Percentiles rank a stretch among this genome's conserved stretches.
Evolutionary conservation across 2,797 vertebrate species (phyloP).

Genomic region (Balearica regulorum): DNA sequence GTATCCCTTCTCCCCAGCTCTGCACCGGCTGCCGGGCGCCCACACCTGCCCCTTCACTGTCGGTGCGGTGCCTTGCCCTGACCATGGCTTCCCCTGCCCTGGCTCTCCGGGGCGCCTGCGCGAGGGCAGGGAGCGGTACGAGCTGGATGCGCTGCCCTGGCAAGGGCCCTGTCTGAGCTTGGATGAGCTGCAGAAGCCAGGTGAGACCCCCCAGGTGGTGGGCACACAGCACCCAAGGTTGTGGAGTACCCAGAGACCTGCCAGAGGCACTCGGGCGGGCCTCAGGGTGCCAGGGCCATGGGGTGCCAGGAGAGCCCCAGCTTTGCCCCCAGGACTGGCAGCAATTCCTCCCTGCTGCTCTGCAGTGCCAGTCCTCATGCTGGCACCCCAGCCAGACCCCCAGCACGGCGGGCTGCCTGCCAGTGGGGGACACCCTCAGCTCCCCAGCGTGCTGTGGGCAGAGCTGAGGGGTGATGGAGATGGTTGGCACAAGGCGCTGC

Average conservation of each 20-base stretch:
- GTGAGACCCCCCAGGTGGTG: slow-evolving; percentile 15
- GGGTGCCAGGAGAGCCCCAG: not conserved
- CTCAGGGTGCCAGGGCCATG: not conserved
- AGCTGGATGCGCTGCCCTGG: slow-evolving; percentile 57
- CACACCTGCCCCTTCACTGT: slow-evolving; percentile 66
- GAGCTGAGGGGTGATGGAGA: not conserved
- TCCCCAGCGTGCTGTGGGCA: rapidly evolving
- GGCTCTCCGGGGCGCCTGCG: slow-evolving; percentile 75
- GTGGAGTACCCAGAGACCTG: not conserved
- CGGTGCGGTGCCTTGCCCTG: slow-evolving; percentile 60
- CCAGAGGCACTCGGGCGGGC: not conserved
- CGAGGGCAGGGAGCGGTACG: slow-evolving; percentile 70
- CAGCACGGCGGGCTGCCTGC: not conserved
- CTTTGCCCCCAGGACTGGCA: not conserved
- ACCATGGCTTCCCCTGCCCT: slow-evolving; percentile 75
- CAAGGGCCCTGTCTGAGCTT: slow-evolving; percentile 45
- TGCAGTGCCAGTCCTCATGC: rapidly evolving
- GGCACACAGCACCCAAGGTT: not conserved
- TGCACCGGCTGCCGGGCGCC: slow-evolving; percentile 66
- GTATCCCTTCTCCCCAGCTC: slow-evolving; percentile 30
- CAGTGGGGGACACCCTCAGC: not conserved
- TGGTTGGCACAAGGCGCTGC: rapidly evolving
- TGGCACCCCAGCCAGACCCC: not conserved
- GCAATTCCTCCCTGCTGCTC: not conserved
- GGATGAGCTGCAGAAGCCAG: slow-evolving; percentile 71